phyloP scores from a whole-genome alignment of 2,888 invertebrate species.

The Nomada goodeniana region DNA sequence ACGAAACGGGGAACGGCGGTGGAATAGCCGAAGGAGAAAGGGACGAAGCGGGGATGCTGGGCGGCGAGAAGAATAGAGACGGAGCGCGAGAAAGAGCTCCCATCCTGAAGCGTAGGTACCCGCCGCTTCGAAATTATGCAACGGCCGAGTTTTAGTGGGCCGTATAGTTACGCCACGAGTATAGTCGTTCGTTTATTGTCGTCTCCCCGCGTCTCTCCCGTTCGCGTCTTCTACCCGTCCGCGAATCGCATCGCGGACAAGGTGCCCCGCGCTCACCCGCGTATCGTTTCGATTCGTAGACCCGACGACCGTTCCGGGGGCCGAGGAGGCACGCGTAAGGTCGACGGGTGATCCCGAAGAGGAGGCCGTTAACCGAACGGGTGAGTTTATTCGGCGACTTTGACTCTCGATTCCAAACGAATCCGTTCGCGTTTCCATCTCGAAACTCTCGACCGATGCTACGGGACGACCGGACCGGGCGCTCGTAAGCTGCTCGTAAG shows the following conservation, averaged over 20 bases:
- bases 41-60: conserved; percentile 36
- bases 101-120: conserved; percentile 58
- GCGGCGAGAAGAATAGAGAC: conserved; percentile 31
- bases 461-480: conserved; percentile 17
- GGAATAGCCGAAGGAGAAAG: conserved; percentile 33
- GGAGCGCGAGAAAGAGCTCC: conserved; percentile 41
- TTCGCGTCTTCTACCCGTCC: background rate
- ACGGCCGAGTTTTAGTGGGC: conserved; percentile 81
- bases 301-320: background rate
- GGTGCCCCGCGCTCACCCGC: background rate
- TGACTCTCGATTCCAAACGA: conserved; percentile 63
- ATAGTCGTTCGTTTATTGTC: conserved; percentile 68
- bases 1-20: conserved; percentile 29
- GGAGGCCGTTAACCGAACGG: conserved; percentile 59
- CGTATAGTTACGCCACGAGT: conserved; percentile 80
- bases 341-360: conserved; percentile 64
- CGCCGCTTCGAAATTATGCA: conserved; percentile 77
- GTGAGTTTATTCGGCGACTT: conserved; percentile 64
- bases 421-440: conserved; percentile 26
- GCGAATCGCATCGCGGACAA: background rate
- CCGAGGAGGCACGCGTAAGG: conserved; percentile 16
- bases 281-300: background rate
- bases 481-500: conserved; percentile 24
- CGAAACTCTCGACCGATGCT: conserved; percentile 14
- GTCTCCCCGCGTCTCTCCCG: conserved; percentile 41